phyloP scores from a whole-genome alignment of 2,888 invertebrate species.

The Drosophila nr. perissopoda region DNA sequence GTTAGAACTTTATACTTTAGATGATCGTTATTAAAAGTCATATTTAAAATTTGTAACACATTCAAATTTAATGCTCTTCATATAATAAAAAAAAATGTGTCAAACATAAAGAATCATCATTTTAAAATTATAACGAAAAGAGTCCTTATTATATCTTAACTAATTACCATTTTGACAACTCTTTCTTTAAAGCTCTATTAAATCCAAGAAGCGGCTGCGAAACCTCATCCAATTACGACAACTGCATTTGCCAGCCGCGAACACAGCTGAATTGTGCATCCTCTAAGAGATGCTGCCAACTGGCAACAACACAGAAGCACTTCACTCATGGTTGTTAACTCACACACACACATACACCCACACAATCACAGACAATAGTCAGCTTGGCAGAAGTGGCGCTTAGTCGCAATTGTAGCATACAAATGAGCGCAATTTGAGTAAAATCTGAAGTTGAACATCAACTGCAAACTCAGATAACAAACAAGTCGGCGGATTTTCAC shows the following conservation, averaged over 20 bases:
- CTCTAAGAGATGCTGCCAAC: constrained; percentile 26
- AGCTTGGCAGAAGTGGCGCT: background rate
- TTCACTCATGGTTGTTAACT: constrained; percentile 26
- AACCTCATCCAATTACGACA: constrained; percentile 57
- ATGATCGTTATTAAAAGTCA: background rate
- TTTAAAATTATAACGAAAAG: background rate
- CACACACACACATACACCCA: background rate
- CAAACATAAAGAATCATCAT: background rate
- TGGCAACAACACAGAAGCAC: constrained; percentile 55
- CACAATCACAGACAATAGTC: background rate
- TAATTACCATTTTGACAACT: background rate
- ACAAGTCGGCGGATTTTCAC: constrained; percentile 36
- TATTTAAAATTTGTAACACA: background rate
- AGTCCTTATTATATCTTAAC: background rate
- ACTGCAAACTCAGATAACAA: constrained; percentile 52
- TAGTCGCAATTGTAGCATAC: constrained; percentile 42
- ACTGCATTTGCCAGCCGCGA: constrained; percentile 9
- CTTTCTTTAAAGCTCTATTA: background rate
- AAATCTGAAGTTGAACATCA: constrained; percentile 64
- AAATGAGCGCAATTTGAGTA: constrained; percentile 56
- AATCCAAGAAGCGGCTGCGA: constrained; percentile 11
- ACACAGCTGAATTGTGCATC: constrained; percentile 16
- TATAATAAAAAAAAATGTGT: background rate
- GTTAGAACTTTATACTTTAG: background rate
- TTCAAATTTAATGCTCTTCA: too few species aligned